These are phyloP conservation scores for Cyanoramphus novaezelandiae DNA, from an alignment of 2,113 vertebrate genomes.

Conservation along the genomic window DNA sequence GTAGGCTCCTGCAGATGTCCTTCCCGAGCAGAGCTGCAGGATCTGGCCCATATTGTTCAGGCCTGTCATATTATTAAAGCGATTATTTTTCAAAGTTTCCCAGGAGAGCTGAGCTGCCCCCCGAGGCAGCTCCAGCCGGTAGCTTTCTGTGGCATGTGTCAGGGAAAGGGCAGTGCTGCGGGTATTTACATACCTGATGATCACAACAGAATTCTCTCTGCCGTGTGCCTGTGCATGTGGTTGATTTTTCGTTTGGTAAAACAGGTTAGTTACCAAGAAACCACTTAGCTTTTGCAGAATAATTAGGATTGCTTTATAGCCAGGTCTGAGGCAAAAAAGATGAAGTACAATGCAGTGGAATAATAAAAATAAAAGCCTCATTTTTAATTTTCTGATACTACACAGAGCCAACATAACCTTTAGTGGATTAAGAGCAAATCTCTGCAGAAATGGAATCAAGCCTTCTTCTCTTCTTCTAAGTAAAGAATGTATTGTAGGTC, in stretches of 20 bases:
- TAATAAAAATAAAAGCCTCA: constrained; percentile 40
- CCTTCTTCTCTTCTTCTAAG: constrained; percentile 22
- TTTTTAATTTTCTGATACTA: constrained; percentile 45
- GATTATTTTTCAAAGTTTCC: constrained; percentile 49
- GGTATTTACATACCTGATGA: constrained; percentile 52
- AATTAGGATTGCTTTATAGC: constrained; percentile 26
- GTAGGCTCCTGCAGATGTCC: fast-evolving
- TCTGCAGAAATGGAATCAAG: constrained; percentile 57
- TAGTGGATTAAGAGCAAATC: constrained; percentile 62
- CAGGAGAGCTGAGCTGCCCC: not conserved
- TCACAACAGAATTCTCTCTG: constrained; percentile 20
- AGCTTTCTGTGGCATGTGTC: constrained; percentile 19
- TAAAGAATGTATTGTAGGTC: constrained; percentile 26
- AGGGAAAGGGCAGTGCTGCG: constrained; percentile 32
- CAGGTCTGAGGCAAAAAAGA: constrained; percentile 5
- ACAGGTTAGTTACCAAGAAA: constrained; percentile 25
- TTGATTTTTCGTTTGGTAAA: constrained; percentile 41
- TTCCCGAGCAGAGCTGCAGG: not conserved
- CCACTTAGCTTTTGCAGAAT: not conserved
- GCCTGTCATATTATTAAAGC: not conserved
- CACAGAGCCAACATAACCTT: constrained; percentile 53
- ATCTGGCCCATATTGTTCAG: constrained; percentile 34
- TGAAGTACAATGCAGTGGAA: not conserved
- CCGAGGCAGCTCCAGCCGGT: not conserved
- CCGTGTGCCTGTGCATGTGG: not conserved